Conservation (phyloP, 2,888 invertebrate species). For the Calliopum simillimum region DNA sequence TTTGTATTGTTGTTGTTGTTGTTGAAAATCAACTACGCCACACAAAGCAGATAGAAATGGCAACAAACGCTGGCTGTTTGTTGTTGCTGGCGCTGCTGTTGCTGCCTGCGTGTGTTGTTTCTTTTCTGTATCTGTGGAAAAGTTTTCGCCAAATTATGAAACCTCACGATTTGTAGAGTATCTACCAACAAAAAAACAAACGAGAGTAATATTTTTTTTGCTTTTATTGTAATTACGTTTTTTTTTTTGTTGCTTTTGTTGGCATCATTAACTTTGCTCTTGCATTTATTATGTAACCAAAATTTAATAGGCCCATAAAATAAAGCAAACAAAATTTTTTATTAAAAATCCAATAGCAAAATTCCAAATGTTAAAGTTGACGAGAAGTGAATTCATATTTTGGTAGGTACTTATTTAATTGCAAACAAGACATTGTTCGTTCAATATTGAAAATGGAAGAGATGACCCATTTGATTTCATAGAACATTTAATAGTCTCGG, state of each 20-base stretch:
- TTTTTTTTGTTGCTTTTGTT: neutral
- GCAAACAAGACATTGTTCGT: no score
- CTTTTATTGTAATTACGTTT: neutral
- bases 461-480: no score
- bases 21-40: constrained; percentile 2
- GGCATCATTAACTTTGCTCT: constrained; percentile 19
- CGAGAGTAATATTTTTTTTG: constrained; percentile 9
- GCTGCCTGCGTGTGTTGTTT: constrained; percentile 4
- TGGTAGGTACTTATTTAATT: no score
- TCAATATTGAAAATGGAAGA: no score
- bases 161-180: constrained; percentile 21
- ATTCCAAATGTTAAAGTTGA: no score
- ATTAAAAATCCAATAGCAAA: no score
- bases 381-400: no score
- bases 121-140: constrained; percentile 28
- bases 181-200: no score
- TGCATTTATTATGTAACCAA: constrained; percentile 20
- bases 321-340: no score
- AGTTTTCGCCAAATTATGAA: constrained; percentile 33
- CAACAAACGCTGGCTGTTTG: neutral
- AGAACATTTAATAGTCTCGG: no score
- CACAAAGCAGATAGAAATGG: neutral
- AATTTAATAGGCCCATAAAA: constrained; percentile 9
- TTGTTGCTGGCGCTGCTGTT: neutral
- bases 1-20: constrained; percentile 8